Conservation (phyloP, 2,113 vertebrate species). For the Leiothrix lutea region DNA sequence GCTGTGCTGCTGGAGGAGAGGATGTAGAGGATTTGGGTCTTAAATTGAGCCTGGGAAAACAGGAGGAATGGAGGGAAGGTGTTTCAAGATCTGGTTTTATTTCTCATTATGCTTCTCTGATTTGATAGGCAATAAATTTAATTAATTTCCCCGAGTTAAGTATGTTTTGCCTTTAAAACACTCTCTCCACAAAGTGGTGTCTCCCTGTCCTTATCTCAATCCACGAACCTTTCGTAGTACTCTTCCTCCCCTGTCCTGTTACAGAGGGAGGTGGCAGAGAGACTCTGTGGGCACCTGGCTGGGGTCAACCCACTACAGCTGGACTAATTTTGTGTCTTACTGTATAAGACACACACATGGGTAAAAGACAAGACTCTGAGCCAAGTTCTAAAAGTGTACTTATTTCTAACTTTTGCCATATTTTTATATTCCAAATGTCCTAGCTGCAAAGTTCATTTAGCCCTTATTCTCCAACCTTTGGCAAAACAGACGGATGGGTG, state of each 20-base stretch:
- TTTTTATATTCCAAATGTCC: not conserved
- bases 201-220: not conserved
- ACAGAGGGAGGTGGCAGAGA: not conserved
- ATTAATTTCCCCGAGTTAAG: not conserved
- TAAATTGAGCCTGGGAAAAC: not conserved
- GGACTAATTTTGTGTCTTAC: not conserved
- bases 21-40: not conserved
- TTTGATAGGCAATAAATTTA: not conserved
- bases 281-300: no score
- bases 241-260: not conserved
- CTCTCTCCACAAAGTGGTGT: not conserved
- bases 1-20: accelerated
- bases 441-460: not conserved
- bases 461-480: not conserved
- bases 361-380: not conserved
- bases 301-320: not conserved
- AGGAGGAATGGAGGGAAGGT: accelerated
- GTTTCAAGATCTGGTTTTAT: not conserved
- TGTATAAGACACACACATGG: accelerated
- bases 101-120: not conserved
- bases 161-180: not conserved
- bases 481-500: not conserved
- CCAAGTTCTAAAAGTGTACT: not conserved
- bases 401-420: not conserved
- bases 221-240: accelerated